Conservation (phyloP, 1,140 invertebrate species). For the Lordiphosa clarofinis region DNA sequence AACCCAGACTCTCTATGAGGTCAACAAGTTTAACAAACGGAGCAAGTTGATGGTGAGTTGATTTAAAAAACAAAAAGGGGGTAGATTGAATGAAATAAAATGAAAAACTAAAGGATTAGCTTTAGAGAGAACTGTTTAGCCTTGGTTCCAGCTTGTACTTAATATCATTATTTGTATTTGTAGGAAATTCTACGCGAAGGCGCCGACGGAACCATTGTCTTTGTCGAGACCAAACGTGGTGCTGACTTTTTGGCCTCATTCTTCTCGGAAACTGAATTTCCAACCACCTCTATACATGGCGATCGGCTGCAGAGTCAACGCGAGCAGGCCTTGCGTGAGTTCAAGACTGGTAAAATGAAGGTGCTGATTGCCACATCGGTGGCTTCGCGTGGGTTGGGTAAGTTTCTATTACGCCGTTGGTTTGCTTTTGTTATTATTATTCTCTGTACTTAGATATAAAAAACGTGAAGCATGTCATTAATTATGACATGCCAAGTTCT, state of each 20-base stretch:
- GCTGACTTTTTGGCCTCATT: slow-evolving; percentile 93
- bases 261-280: slow-evolving; percentile 84
- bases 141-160: no score
- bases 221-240: slow-evolving; percentile 93
- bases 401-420: slow-evolving; percentile 91
- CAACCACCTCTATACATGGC: slow-evolving; percentile 95
- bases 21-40: slow-evolving; percentile 87
- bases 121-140: no score
- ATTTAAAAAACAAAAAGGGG: neutral
- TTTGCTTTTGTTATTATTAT: slow-evolving; percentile 87
- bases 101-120: no score
- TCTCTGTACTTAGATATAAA: slow-evolving; percentile 55
- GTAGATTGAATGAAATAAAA: neutral
- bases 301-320: slow-evolving; percentile 93
- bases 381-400: slow-evolving; percentile 91
- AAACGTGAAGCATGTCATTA: slow-evolving; percentile 92
- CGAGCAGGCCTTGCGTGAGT: slow-evolving; percentile 92
- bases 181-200: slow-evolving; percentile 60
- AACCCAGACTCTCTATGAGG: slow-evolving; percentile 89
- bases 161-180: neutral
- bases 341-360: slow-evolving; percentile 86
- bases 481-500: slow-evolving; percentile 91
- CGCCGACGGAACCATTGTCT: slow-evolving; percentile 87
- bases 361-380: slow-evolving; percentile 97
- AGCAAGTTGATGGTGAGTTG: slow-evolving; percentile 81